Conservation (phyloP, 2,113 vertebrate species). For the Fukomys damarensis region DNA sequence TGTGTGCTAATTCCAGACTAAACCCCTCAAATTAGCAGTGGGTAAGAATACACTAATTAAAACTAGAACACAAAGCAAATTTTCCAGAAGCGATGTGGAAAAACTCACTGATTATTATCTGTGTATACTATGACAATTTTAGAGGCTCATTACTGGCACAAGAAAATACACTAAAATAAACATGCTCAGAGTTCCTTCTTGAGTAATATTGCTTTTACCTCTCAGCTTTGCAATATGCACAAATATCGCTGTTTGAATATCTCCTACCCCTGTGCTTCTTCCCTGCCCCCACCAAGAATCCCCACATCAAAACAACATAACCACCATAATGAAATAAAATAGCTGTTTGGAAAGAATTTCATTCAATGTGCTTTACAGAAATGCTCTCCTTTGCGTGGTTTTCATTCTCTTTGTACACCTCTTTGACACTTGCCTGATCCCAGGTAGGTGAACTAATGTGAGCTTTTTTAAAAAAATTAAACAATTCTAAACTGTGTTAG, state of each 20-base stretch:
- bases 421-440: background rate
- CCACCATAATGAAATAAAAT: background rate
- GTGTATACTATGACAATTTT: slow-evolving; percentile 70
- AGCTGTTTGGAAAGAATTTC: slow-evolving; percentile 16
- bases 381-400: background rate
- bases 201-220: background rate
- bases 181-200: background rate
- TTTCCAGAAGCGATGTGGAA: slow-evolving; percentile 71
- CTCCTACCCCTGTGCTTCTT: fast-evolving
- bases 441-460: background rate
- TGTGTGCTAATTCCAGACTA: slow-evolving; percentile 37
- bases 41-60: slow-evolving; percentile 69
- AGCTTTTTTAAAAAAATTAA: background rate
- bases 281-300: background rate
- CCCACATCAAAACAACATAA: background rate
- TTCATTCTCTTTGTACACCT: slow-evolving; percentile 1
- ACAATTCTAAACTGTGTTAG: slow-evolving; percentile 18
- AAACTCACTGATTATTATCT: slow-evolving; percentile 57
- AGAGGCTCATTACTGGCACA: slow-evolving; percentile 62
- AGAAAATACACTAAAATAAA: slow-evolving; percentile 66
- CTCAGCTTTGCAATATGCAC: slow-evolving; percentile 6
- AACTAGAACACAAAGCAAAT: slow-evolving; percentile 65
- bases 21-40: slow-evolving; percentile 70
- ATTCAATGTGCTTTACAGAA: slow-evolving; percentile 7
- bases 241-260: background rate